Base-by-base conservation (phyloP, 2,888 invertebrate species). In the Agonopterix subpropinquella region DNA sequence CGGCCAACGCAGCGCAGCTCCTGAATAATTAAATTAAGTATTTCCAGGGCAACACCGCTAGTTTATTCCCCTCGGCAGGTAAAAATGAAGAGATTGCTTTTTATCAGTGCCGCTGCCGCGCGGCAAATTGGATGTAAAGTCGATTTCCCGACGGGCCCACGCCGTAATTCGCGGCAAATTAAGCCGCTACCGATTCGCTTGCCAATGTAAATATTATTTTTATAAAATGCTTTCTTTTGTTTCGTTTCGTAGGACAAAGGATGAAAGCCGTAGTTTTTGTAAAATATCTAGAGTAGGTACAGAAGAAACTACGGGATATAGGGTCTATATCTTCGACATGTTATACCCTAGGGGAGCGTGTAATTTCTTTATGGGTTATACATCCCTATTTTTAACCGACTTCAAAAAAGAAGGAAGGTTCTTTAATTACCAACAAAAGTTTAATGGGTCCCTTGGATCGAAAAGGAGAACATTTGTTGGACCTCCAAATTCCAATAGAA, bases 61-160 rank as follows among this genome's bases (percentile, higher is more conserved):
- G 47, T 44, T 44, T 44, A 44, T 11, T 37, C 41, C 41, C 48
- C 53, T 53, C 47, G 54, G 43, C 70, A 75, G 73, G 74, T 77
- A 75, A 71, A 72, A 73, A 69, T 71, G 71, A 45, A 47, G 77
- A 81, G 86, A 86, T 85, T 86, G 83, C 70, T 84, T 84, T 83
- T 85, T 80, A 81, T 80, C 81, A 77, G 83, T 77, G 81, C 81
- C 74, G 64, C 66, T 77, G 81, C 81, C 74, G 64, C 66, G 67
- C 65, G 69, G 75, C 69, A 85, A 87, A 86, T 86, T 86, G 85
- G 81, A 86, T 87, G 83, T 80, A 83, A 87, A 87, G 86, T 83
- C 79, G 87, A 87, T 87, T 87, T 87, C 86, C 86, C 87, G 68
- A 62, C 77, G 85, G 85, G 73, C 75, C 64, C 59, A 64, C 74